Base-by-base conservation (phyloP, 2,113 vertebrate genomes). In the Poicephalus meyeri region DNA sequence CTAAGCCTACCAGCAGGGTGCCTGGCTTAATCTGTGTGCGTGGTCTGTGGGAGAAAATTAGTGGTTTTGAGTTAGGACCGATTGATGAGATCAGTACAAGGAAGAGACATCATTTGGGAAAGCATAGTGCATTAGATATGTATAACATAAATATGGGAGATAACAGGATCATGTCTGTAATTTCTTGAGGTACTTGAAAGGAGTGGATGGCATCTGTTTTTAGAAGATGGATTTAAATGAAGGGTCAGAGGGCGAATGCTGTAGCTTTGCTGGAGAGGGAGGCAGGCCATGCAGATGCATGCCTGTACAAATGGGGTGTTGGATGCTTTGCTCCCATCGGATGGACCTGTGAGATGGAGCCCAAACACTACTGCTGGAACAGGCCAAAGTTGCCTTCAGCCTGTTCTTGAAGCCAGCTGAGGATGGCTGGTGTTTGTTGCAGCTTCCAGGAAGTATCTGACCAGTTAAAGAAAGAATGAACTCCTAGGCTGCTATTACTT, bases 391-490 rank as follows among this genome's bases (percentile, higher is more conserved):
- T 16, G 14, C 70, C 52, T 28, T 23, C 20, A 1, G 49, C 58
- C 70, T 41, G 11, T 16, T 89, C 35, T 12, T 1, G 2, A 31
- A 80, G 64, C 69, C 83, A 58, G 65, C 50, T 2, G 2, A 66
- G 77, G 42, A 2, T 86, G 91, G 52, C 72, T 79, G 77, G 35
- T 42, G 81, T 19, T 39, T 35, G 53, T 10, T 82, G 87, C 93
- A 69, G 89, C 87, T 93, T 91, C 84, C 95, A 89, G 95, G 95
- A 93, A 95, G 72, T 42, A 15, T 53, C 78, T 76, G 93, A 17
- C 39, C 13, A 0, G 41, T 28, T 70, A 7, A 1, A 58, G 82
- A 80, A 55, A 60, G 91, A 39, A 39, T 49, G 58, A 77, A 70
- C 68, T 93, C 19, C 14, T 4, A 3, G 72, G 55, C 90, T 95